Percentiles rank a stretch among this genome's conserved stretches.
These are phyloP conservation scores for Orthonychiurus folsomi DNA, from an alignment of 2,888 invertebrate genomes.

Conservation along the genomic window DNA sequence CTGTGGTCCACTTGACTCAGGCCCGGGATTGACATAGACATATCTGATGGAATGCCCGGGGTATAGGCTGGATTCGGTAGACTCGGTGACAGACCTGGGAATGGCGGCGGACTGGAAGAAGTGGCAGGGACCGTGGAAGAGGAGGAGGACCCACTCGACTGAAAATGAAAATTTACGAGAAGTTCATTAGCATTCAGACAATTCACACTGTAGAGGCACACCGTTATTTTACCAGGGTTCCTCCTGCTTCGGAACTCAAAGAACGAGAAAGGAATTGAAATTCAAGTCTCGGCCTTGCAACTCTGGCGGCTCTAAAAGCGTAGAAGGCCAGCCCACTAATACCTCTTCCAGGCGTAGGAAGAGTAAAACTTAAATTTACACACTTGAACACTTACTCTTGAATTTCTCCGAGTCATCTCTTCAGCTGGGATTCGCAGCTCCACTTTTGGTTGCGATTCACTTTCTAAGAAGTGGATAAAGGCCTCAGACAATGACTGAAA, in stretches of 20 bases:
- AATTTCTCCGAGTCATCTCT: slow-evolving; percentile 34
- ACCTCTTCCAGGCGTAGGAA: no score
- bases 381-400: slow-evolving; percentile 26
- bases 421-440: slow-evolving; percentile 50
- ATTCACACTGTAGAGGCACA: slow-evolving; percentile 17
- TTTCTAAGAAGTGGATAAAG: slow-evolving; percentile 71
- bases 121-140: slow-evolving; percentile 26
- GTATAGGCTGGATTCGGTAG: not conserved
- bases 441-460: slow-evolving; percentile 64
- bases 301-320: not conserved
- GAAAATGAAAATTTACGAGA: slow-evolving; percentile 23
- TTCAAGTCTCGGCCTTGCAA: not conserved
- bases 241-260: not conserved
- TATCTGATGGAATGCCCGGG: slow-evolving; percentile 20
- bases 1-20: slow-evolving; percentile 44
- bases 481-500: slow-evolving; percentile 57
- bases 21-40: slow-evolving; percentile 39
- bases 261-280: not conserved
- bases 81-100: not conserved
- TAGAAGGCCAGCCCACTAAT: not conserved
- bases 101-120: slow-evolving; percentile 18
- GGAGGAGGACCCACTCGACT: slow-evolving; percentile 31
- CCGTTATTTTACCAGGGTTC: not conserved
- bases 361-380: not conserved
- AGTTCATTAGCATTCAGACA: slow-evolving; percentile 28